Evolutionary conservation across 2,888 invertebrate genomes (phyloP), one percentile per base, ranked within the genome.

Genomic region (Clostera curtula): DNA sequence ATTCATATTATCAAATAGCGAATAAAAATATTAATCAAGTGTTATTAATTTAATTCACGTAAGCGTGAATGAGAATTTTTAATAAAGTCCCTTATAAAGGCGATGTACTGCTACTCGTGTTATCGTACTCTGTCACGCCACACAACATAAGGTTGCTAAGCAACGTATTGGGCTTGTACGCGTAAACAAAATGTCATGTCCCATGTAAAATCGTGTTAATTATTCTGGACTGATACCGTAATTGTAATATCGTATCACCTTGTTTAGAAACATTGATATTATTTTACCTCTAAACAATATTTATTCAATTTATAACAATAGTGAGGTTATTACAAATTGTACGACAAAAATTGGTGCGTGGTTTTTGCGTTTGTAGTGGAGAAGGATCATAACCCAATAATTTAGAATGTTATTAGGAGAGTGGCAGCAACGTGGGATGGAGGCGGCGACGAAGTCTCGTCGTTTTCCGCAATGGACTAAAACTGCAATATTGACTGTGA

Each of bases 381-480:
- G 43, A 38, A 39, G 40, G 45, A 22, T 46, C 25, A n/a, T n/a
- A n/a, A n/a, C n/a, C n/a, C n/a, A n/a, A n/a, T n/a, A n/a, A n/a
- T n/a, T n/a, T n/a, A n/a, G n/a, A n/a, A 66, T 73, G 68, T 49
- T 74, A 60, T 56, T 59, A 35, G 61, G 63, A 30, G 44, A 48
- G 10, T 53, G 47, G 9, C 45, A 55, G 19, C 24, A 51, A 43
- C 30, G 43, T 25, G 49, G 30, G 3, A 75, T 75, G 75, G 68
- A 67, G 24, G 67, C 69, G 27, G 62, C 68, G 28, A 55, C 62
- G 11, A 34, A 49, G 24, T 35, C 63, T 2, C 45, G 65, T n/a
- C 53, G 66, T 26, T 75, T 74, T 39, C 69, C 76, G 1, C 75
- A 73, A 31, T 80, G 79, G 76, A 75, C 71, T 34, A 58, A 65